Evolutionary conservation across 2,888 invertebrate genomes (phyloP), one percentile per base, ranked within the genome.

Genomic region (Acronicta psi): DNA sequence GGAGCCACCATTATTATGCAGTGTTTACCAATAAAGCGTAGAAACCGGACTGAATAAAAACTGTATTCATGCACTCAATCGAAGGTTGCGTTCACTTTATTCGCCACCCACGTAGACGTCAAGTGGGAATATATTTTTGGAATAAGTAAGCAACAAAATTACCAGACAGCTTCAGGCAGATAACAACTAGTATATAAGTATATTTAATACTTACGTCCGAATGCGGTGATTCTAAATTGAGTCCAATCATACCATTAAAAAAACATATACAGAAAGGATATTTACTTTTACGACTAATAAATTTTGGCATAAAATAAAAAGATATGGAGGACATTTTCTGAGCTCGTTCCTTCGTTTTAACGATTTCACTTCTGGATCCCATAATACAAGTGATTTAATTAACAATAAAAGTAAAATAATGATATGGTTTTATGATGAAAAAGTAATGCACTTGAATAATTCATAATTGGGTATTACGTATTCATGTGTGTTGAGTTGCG

Each of bases 201-300:
- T 56, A 52, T 77, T 75, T 75, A 79, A 76, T 81, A 79, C 70
- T 69, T 23, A 29, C 29, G 29, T 68, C 58, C 66, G 69, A 83
- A 77, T 84, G 78, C 69, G 75, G 58, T 57, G 41, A 69, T 69
- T 73, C 73, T 66, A 83, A 86, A 88, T 86, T 83, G 85, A 86
- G 83, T 82, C 82, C 86, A 85, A 84, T 86, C 82, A 71, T 75
- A 62, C 63, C 66, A 80, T 90, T 89, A 90, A 90, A 90, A 84
- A 83, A 78, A 82, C 83, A 85, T 86, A 88, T 75, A 83, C 76
- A 80, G 59, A 74, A 80, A 83, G 73, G 73, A 80, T 83, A 85
- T 91, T 74, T 72, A 66, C 66, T 75, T 91, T 90, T 81, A 92
- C 79, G 89, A 85, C 79, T 86, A 87, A 90, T 91, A 91, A 91